Evolutionary conservation across 1,140 invertebrate genomes (phyloP), one percentile per base, ranked within the genome.

Genomic region (Macrosteles quadrilineatus): DNA sequence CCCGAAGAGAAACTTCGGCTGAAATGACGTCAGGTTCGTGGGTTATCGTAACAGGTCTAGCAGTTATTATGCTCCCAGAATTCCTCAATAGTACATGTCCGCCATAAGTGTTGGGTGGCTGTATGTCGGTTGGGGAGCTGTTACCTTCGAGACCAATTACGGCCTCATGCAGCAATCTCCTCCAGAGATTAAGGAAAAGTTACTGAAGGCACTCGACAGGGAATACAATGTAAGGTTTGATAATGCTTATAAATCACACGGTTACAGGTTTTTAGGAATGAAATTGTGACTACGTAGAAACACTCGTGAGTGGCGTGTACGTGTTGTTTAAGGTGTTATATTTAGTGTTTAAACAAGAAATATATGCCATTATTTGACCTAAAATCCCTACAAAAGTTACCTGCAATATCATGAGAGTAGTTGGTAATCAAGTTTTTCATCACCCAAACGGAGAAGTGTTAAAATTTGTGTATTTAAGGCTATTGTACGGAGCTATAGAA

Each of bases 221-320:
- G 84, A 87, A 75, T 84, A 87, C 80, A 86, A 87, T 87, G 85
- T 87, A 86, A 85, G 85, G 73, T 69, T 71, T 76, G 57, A 74
- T 69, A 59, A 73, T 62, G 53, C 47, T 68, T 71, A 70, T 31
- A 73, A 71, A 67, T 72, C 62, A 32, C 53, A 65, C 62, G 27
- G 40, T 63, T 57, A 47, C 21, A 68, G 66, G 32, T 59, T 63
- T 71, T 63, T 36, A 45, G 40, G 68, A 68, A 68, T 67, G 21
- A 63, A n/a, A 57, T 70, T 57, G 32, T 68, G 63, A 71, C 70
- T 43, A 72, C 68, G 63, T 71, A 70, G 69, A 73, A 73, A 69
- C 45, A 65, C 71, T 74, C 72, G 72, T 73, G 73, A 75, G 75
- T 76, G 75, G 75, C 74, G 72, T 76, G 75, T 75, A 64, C 69